Conservation (phyloP, 2,113 vertebrate species). For the Dendrocopos noguchii region DNA sequence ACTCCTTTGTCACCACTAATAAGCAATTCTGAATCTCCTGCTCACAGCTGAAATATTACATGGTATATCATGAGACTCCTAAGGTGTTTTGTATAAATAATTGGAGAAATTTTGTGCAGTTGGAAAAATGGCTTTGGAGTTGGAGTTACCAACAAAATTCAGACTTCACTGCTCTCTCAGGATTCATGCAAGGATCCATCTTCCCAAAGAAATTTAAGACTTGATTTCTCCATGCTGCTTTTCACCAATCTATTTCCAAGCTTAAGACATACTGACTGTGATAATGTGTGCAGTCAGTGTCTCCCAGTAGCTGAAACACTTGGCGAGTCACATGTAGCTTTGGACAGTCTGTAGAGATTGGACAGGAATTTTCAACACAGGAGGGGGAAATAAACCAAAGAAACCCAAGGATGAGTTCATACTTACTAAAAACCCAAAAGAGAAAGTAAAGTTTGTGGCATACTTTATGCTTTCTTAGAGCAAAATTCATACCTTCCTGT, state of each 20-base stretch:
- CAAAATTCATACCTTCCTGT: neutral
- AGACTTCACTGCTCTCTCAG: neutral
- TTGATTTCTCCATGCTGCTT: neutral
- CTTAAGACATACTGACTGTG: neutral
- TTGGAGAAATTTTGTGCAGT: neutral
- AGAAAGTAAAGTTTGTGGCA: neutral
- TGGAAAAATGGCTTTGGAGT: neutral
- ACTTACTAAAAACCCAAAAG: neutral
- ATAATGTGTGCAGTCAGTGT: rapidly evolving
- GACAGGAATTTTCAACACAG: neutral
- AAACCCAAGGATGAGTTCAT: neutral
- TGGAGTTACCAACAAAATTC: neutral
- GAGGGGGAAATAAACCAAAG: neutral
- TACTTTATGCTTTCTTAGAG: neutral
- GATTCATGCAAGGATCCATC: neutral
- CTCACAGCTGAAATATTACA: neutral
- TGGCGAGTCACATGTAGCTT: rapidly evolving
- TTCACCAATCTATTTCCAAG: neutral
- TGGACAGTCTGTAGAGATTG: neutral
- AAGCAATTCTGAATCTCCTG: neutral
- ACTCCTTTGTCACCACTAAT: neutral
- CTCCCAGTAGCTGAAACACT: neutral
- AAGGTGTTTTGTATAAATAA: neutral
- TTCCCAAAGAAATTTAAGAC: neutral
- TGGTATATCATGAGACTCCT: neutral